phyloP scores from a whole-genome alignment of 2,888 invertebrate species.

The Graphium colonna region DNA sequence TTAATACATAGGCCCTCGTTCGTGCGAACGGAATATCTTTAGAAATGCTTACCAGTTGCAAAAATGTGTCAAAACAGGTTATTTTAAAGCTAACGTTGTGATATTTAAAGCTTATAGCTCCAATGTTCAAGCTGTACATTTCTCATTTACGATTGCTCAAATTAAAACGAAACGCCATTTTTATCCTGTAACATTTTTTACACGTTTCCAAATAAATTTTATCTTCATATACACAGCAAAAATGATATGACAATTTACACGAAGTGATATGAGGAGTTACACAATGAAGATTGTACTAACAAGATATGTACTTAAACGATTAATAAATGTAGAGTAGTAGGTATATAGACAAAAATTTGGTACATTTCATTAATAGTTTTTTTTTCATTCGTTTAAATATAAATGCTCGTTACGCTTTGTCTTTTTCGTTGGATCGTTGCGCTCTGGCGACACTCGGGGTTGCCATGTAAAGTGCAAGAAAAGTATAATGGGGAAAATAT shows the following conservation, averaged over 20 bases:
- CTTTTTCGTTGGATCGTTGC: conserved; percentile 66
- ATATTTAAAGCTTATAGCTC: conserved; percentile 61
- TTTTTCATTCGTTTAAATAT: conserved; percentile 43
- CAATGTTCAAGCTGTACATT: conserved; percentile 30
- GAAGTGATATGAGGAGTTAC: conserved; percentile 69
- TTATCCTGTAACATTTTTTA: conserved; percentile 52
- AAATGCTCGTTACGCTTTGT: conserved; percentile 71
- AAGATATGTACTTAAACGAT: conserved; percentile 76
- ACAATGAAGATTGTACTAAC: conserved; percentile 74
- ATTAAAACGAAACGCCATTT: conserved; percentile 29
- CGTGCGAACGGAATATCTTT: conserved; percentile 23
- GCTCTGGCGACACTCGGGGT: conserved; percentile 62
- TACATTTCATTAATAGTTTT: conserved; percentile 39
- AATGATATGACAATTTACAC: conserved; percentile 78
- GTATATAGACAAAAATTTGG: conserved; percentile 60
- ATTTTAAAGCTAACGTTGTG: conserved; percentile 44
- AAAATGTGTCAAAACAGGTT: conserved; percentile 53
- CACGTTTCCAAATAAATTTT: conserved; percentile 46
- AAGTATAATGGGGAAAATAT: too few relatives aligned
- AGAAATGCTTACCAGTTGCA: conserved; percentile 29
- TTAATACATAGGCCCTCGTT: conserved; percentile 62
- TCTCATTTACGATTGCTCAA: conserved; percentile 25
- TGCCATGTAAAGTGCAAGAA: conserved; percentile 23
- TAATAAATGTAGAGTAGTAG: conserved; percentile 41
- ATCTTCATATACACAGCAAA: conserved; percentile 57